These are phyloP conservation scores for Lycocerus yunnanus DNA, from an alignment of 2,888 invertebrate genomes.

Conservation along the genomic window DNA sequence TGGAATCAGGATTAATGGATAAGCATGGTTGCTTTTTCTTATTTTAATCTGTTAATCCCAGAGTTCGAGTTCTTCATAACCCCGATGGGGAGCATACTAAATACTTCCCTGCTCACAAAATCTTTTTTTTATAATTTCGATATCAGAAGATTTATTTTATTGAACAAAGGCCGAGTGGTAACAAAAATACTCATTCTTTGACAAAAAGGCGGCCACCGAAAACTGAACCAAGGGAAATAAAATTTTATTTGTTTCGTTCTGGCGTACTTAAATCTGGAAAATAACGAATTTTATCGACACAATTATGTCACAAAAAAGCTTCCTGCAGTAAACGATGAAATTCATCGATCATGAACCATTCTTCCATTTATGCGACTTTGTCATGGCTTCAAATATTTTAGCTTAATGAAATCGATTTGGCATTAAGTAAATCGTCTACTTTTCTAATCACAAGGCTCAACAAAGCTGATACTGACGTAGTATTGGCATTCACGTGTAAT, in stretches of 20 bases:
- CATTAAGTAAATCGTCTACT: neutral
- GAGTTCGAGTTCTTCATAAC: too few species aligned
- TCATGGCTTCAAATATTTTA: neutral
- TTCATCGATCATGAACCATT: neutral
- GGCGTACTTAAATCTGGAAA: neutral
- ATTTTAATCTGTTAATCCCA: too few species aligned
- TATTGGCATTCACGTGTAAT: neutral
- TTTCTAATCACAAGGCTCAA: neutral
- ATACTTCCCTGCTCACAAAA: too few species aligned
- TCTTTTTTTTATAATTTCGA: too few species aligned
- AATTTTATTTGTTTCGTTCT: too few species aligned
- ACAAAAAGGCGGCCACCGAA: neutral
- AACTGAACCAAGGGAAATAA: neutral
- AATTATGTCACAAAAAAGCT: neutral
- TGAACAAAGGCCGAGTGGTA: too few species aligned
- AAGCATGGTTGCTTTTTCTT: too few species aligned
- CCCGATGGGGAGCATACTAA: too few species aligned
- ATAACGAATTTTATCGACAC: neutral
- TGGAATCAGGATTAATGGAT: too few species aligned
- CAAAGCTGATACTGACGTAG: neutral
- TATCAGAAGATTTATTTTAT: too few species aligned
- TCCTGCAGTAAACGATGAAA: neutral
- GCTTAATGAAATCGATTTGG: neutral
- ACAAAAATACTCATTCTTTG: too few species aligned
- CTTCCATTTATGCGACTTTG: neutral